These are phyloP conservation scores for Schizopygopsis pylzovi DNA, from an alignment of 2,797 vertebrate species.

Conservation along the genomic window DNA sequence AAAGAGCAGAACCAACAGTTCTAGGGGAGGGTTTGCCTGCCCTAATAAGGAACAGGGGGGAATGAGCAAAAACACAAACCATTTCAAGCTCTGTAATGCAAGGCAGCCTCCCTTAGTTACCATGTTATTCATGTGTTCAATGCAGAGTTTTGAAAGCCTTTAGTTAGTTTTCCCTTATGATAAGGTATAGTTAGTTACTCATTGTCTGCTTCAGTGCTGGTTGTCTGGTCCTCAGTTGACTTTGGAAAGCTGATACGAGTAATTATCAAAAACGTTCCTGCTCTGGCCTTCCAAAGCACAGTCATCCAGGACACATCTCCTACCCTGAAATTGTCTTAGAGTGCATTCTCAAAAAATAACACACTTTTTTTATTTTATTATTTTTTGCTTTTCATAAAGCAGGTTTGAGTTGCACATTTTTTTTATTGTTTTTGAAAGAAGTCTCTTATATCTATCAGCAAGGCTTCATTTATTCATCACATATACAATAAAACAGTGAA, in stretches of 20 bases:
- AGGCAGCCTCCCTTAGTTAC: neutral
- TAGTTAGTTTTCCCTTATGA: conserved; percentile 14
- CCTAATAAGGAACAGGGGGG: conserved; percentile 40
- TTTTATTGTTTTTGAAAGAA: neutral
- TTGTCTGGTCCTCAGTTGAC: conserved; percentile 32
- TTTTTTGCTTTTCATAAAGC: neutral
- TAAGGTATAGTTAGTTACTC: neutral
- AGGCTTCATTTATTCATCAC: neutral
- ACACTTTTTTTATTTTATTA: conserved; percentile 40
- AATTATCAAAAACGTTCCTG: neutral
- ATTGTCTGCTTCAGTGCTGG: neutral
- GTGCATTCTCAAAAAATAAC: conserved; percentile 29
- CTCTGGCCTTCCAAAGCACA: conserved; percentile 4
- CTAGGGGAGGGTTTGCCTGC: conserved; percentile 3
- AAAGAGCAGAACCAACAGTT: conserved; percentile 30
- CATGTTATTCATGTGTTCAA: conserved; percentile 14
- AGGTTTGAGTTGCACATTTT: neutral
- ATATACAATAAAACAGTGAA: neutral
- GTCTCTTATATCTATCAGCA: neutral
- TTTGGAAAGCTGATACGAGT: conserved; percentile 45
- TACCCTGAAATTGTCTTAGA: conserved; percentile 12
- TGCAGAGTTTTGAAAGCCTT: neutral
- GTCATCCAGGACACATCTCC: neutral
- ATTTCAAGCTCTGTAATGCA: neutral
- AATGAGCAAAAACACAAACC: conserved; percentile 21